Percentiles rank a stretch among this genome's conserved stretches.
These are phyloP conservation scores for Xiphophorus birchmanni DNA, from an alignment of 2,797 vertebrate species.

Conservation along the genomic window DNA sequence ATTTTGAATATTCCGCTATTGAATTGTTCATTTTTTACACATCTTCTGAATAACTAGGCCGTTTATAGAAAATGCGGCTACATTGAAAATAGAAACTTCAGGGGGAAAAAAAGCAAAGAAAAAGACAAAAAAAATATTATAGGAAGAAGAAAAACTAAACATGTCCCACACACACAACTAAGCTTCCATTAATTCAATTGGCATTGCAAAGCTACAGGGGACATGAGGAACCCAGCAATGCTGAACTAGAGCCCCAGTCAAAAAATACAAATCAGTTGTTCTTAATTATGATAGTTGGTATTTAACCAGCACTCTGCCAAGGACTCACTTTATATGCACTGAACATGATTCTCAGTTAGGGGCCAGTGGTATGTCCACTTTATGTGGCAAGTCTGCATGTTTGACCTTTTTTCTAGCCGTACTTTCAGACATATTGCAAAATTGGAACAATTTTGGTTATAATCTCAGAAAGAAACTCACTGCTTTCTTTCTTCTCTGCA, in stretches of 20 bases:
- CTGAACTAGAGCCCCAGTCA: not conserved
- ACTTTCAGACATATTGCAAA: slow-evolving; percentile 10
- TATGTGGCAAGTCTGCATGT: not conserved
- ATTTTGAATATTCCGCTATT: not conserved
- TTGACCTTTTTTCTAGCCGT: not conserved
- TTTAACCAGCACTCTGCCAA: not conserved
- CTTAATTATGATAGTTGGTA: not conserved
- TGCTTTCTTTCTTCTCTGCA: slow-evolving; percentile 15
- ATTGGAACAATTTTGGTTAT: slow-evolving; percentile 5
- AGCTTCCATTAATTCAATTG: not conserved
- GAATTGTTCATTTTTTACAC: not conserved
- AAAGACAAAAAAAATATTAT: not conserved
- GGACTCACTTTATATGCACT: not conserved
- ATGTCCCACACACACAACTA: not conserved
- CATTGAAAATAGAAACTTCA: not conserved
- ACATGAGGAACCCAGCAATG: not conserved
- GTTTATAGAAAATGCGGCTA: not conserved
- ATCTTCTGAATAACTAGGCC: not conserved
- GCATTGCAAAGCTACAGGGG: not conserved
- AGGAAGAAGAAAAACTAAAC: not conserved
- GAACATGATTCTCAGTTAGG: too few species aligned
- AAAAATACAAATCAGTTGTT: not conserved
- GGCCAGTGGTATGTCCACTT: not conserved
- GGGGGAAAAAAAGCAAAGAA: not conserved
- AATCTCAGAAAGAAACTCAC: slow-evolving; percentile 19